Evolutionary conservation across 1,140 invertebrate species (phyloP).

Genomic region (Conus betulinus): DNA sequence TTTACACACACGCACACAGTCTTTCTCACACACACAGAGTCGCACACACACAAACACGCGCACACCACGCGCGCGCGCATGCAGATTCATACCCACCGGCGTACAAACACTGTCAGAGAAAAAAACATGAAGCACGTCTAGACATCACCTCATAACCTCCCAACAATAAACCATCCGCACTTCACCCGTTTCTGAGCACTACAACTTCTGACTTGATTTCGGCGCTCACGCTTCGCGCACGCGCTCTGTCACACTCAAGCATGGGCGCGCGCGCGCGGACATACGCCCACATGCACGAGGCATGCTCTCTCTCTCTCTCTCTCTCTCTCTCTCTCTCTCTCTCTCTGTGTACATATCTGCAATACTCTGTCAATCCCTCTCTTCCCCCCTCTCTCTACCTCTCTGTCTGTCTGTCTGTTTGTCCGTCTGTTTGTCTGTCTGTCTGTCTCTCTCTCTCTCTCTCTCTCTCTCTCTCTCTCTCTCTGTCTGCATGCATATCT

Average conservation of each 20-base stretch:
- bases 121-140: no score
- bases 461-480: no score
- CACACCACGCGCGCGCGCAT: no score
- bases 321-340: not conserved
- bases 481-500: not conserved
- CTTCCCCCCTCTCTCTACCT: no score
- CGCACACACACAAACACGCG: no score
- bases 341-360: not conserved
- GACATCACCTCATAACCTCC: no score
- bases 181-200: not conserved
- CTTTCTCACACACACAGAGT: no score
- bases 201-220: not conserved
- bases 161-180: no score
- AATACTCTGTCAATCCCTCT: not conserved
- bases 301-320: not conserved
- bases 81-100: no score
- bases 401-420: not conserved
- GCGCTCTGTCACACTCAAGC: not conserved
- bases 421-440: not conserved
- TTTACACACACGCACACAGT: no score
- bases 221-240: not conserved
- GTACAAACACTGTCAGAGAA: no score
- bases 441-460: not conserved
- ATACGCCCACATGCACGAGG: no score
- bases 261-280: not conserved